These are phyloP conservation scores for Heptranchias perlo DNA, from an alignment of 2,113 vertebrate genomes.

Conservation along the genomic window DNA sequence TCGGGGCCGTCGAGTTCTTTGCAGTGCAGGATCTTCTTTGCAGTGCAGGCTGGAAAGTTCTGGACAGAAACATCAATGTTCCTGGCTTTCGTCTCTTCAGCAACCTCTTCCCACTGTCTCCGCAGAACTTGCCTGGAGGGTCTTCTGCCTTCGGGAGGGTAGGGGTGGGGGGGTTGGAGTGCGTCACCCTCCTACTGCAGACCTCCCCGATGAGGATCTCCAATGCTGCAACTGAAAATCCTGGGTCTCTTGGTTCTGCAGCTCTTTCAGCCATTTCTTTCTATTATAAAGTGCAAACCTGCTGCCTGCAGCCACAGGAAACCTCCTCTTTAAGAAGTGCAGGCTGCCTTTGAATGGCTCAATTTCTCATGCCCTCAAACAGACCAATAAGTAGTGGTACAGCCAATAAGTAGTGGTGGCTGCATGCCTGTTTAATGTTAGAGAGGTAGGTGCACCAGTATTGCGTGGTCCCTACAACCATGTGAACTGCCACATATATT, in stretches of 20 bases:
- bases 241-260: background rate
- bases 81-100: no score
- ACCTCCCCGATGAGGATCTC: background rate
- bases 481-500: background rate
- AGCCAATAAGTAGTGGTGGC: background rate
- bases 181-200: background rate
- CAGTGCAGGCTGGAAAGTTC: no score
- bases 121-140: background rate
- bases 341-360: background rate
- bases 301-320: background rate
- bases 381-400: no score
- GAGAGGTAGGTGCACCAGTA: background rate
- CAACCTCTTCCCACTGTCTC: no score
- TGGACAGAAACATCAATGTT: no score
- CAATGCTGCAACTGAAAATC: background rate
- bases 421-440: background rate
- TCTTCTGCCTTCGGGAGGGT: background rate
- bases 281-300: background rate
- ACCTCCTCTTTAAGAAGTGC: background rate
- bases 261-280: background rate
- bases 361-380: background rate
- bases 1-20: no score
- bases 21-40: no score
- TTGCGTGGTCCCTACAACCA: background rate
- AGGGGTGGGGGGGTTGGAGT: background rate